Evolutionary conservation across 2,888 invertebrate species (phyloP), one percentile per base, ranked within the genome.

Genomic region (Rotaria sp.): DNA sequence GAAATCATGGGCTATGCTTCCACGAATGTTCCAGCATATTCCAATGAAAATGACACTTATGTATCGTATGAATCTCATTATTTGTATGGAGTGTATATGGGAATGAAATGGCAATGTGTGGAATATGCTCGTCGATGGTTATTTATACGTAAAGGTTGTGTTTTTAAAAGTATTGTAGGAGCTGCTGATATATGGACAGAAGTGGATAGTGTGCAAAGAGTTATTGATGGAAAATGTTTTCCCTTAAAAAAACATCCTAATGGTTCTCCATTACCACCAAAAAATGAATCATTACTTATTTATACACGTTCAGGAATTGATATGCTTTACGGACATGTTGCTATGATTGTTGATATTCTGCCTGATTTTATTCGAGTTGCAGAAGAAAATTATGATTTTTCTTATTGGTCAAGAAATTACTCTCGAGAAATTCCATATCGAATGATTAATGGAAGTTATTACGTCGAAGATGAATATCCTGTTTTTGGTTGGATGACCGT

Each of bases 101-200:
- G 67, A 35, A 67, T 67, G 1, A 67, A 67, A 67, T 67, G 67
- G 67, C 67, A 67, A 67, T 67, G 67, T 67, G 67, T 67, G 30
- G 67, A 67, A 35, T 67, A 67, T 30, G 35, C 67, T 35, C 67
- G n/a, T n/a, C n/a, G n/a, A n/a, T n/a, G n/a, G n/a, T n/a, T n/a
- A n/a, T n/a, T n/a, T n/a, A n/a, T n/a, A 67, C 67, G 67, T 67
- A 67, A 67, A 67, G 67, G 67, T 67, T 67, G 67, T 67, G 35
- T 30, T n/a, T 67, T 67, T 35, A 21, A 30, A 35, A 67, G 67
- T 67, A 35, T 67, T 67, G 67, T 35, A 1, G 35, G 35, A 13
- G 67, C 67, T 67, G 67, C 67, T 35, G 67, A 67, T 67, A 67
- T 67, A 35, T 67, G 67, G 67, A 67, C 67, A 7, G 35, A 67